Percentiles rank a stretch among this genome's conserved stretches.
Evolutionary conservation across 2,797 vertebrate species (phyloP).

Genomic region (Anas georgica): DNA sequence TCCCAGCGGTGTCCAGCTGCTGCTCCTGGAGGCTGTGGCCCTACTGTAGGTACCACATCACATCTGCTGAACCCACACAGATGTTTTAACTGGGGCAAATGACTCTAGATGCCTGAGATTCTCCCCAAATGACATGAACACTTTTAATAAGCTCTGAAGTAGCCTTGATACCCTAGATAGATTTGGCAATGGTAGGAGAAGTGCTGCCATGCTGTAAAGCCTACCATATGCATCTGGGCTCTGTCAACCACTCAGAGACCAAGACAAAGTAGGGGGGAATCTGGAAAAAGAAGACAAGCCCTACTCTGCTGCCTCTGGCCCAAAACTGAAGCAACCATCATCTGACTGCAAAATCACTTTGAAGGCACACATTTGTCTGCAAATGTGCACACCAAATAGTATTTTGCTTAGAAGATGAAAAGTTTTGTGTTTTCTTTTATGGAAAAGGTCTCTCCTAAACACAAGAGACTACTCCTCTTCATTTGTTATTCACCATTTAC

Average conservation of each 20-base stretch:
- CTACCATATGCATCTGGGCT: background rate
- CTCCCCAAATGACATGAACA: background rate
- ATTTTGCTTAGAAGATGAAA: background rate
- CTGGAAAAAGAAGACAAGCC: rapidly evolving
- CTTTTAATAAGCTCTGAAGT: background rate
- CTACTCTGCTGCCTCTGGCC: background rate
- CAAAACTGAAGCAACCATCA: background rate
- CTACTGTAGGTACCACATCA: rapidly evolving
- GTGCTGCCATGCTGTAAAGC: background rate
- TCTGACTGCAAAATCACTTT: background rate
- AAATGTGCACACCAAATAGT: background rate
- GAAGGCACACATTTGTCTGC: background rate
- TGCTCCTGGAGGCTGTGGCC: background rate
- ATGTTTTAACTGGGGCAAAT: background rate
- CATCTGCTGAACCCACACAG: background rate
- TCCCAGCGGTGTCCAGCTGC: background rate
- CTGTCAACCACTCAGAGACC: background rate
- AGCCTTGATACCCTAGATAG: background rate
- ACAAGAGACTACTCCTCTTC: background rate
- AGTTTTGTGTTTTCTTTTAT: background rate
- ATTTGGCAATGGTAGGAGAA: background rate
- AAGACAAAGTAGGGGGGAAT: background rate
- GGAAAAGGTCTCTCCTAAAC: background rate
- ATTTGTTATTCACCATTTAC: background rate
- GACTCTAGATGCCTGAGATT: rapidly evolving